Evolutionary conservation across 2,797 vertebrate genomes (phyloP).

Genomic region (Telmatherina bonti): DNA sequence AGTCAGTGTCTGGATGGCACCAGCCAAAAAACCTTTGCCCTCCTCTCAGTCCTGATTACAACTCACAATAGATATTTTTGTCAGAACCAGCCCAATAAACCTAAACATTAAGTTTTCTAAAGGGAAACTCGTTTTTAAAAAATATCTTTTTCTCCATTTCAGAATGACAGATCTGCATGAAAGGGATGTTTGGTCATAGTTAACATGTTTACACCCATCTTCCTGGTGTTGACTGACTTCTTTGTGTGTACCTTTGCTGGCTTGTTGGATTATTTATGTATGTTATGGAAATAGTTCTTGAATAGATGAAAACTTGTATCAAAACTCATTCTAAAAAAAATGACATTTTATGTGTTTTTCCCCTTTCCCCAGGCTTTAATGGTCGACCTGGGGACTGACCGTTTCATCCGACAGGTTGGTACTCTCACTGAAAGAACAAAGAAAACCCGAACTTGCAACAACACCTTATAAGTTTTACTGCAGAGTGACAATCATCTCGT

Average conservation of each 20-base stretch:
- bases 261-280: neutral
- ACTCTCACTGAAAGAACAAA: neutral
- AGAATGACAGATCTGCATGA: too few relatives aligned
- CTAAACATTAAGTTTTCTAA: too few relatives aligned
- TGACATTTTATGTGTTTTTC: conserved; percentile 6
- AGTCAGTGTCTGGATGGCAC: too few relatives aligned
- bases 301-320: neutral
- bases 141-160: too few relatives aligned
- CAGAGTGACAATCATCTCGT: neutral
- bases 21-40: neutral
- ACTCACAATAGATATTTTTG: conserved; percentile 19
- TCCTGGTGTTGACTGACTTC: conserved; percentile 34
- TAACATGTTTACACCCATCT: conserved; percentile 10
- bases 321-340: conserved; percentile 1
- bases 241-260: neutral
- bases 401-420: conserved; percentile 97
- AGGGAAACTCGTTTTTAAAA: too few relatives aligned
- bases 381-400: conserved; percentile 96
- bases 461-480: neutral
- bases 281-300: conserved; percentile 9
- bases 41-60: conserved; percentile 23
- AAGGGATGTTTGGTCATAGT: too few relatives aligned
- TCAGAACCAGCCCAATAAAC: neutral
- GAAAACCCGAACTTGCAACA: neutral
- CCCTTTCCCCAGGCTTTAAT: conserved; percentile 89